phyloP scores from a whole-genome alignment of 2,888 invertebrate genomes.

The Norana najaformis region DNA sequence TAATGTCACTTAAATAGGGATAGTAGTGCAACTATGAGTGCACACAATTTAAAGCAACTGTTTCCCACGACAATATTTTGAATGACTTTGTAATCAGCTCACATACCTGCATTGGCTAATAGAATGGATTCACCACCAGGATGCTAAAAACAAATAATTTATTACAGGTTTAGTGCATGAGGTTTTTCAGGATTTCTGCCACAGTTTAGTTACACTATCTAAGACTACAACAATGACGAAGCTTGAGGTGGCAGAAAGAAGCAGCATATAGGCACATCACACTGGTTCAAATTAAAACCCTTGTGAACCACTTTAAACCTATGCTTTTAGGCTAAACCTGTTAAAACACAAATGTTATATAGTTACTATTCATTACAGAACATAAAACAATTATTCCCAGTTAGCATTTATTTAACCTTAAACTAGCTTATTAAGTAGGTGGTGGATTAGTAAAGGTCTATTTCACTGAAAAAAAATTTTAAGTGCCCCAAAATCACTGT shows the following conservation, averaged over 20 bases:
- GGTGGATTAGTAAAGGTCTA: background rate
- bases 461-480: background rate
- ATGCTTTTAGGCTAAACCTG: background rate
- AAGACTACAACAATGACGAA: background rate
- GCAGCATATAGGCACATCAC: background rate
- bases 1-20: background rate
- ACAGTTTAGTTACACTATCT: background rate
- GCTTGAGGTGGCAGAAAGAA: background rate
- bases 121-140: slow-evolving; percentile 47
- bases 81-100: background rate
- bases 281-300: background rate
- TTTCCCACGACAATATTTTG: background rate
- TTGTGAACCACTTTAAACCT: background rate
- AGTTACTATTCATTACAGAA: background rate
- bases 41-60: background rate
- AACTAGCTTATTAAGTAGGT: background rate
- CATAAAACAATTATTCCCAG: background rate
- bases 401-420: background rate
- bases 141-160: slow-evolving; percentile 42
- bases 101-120: slow-evolving; percentile 39
- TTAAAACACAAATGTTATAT: no score
- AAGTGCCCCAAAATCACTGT: no score
- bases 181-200: background rate
- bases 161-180: background rate
- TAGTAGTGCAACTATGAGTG: background rate